Base-by-base conservation (phyloP, 2,113 vertebrate species). In the Mirounga angustirostris region DNA sequence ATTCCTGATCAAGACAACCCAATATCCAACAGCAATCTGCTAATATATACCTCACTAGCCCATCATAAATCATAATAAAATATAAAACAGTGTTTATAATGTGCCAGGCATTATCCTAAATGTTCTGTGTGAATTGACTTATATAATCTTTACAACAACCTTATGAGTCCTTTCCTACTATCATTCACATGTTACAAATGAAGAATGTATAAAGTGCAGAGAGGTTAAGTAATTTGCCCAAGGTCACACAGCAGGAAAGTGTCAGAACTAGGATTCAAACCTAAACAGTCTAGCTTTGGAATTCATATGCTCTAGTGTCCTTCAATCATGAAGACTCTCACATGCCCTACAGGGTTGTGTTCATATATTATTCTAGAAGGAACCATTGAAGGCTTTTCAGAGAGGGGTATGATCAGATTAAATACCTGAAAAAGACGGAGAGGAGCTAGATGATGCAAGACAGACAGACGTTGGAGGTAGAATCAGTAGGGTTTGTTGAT, bases 1-100 rank as follows among this genome's bases (percentile, higher is more conserved):
- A 86, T 81, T 97, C 43, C 52, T 81, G 50, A 85, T 80, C 28
- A 61, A 93, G 61, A 6, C 69, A 91, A 61, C n/a, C n/a, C 40
- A 74, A 13, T 79, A 56, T 43, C 28, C 43, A 93, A 50, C 26
- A 67, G 40, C 46, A 91, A 61, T 84, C 56, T 83, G 26, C n/a
- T 69, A 73, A 87, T 74, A n/a, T 16, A 87, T 16, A 87, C 43
- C 13, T 73, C n/a, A 93, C 26, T 84, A 85, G n/a, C n/a, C 71
- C 50, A 30, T 61, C 26, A 30, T 63, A 97, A 90, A 73, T 76
- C 19, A 54, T 50, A 67, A 90, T 54, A 65, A 87, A 97, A 81
- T 30, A 19, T 58, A 79, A 59, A 87, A 28, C 63, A 50, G 28
- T 50, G 5, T 94, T 63, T 85, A 52, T 21, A 82, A 43, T 46